Conservation (phyloP, 2,113 vertebrate genomes). For the Pygoscelis antarcticus region DNA sequence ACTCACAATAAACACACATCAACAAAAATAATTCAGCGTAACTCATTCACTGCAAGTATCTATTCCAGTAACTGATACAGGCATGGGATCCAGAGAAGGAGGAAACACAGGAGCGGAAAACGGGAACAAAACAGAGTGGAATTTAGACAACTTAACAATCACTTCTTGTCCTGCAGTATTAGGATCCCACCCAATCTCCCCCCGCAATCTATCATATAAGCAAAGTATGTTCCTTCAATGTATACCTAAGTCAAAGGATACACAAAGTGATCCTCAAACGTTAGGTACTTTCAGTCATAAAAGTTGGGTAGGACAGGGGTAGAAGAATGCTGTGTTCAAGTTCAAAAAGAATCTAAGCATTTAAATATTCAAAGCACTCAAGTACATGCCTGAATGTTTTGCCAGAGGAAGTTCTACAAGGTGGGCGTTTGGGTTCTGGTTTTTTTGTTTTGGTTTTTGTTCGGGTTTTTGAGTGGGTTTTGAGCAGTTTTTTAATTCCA, state of each 20-base stretch:
- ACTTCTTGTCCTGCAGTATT: not conserved
- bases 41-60: not conserved
- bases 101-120: not conserved
- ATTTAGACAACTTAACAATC: not conserved
- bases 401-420: not conserved
- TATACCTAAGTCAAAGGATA: not conserved
- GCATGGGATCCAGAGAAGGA: rapidly evolving
- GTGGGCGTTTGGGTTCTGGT: not conserved
- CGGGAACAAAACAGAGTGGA: not conserved
- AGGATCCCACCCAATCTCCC: not conserved
- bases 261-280: not conserved
- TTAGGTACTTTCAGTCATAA: not conserved
- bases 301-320: not conserved
- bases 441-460: not conserved
- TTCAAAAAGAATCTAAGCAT: not conserved
- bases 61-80: not conserved
- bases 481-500: not conserved
- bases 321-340: not conserved
- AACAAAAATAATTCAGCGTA: not conserved
- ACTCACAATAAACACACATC: not conserved
- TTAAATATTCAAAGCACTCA: not conserved
- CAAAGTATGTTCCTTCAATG: not conserved
- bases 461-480: not conserved
- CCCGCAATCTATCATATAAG: not conserved
- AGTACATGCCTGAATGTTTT: not conserved